Conservation (phyloP, 2,113 vertebrate species). For the Acinonyx jubatus region DNA sequence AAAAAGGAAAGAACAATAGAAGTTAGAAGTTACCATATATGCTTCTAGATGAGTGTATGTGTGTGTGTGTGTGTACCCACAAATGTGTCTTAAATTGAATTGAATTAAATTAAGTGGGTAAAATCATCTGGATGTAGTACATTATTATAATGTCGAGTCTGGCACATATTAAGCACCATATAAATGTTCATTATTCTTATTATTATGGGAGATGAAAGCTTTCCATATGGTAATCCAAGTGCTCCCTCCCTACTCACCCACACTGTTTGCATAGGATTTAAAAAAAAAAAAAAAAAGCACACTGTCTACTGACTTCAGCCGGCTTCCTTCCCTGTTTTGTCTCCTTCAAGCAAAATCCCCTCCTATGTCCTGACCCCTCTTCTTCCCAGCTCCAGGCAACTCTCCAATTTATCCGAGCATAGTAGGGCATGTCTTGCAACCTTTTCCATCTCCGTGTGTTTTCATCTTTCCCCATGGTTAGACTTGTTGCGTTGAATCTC, state of each 20-base stretch:
- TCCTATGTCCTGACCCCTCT: no score
- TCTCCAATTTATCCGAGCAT: neutral
- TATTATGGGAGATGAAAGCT: neutral
- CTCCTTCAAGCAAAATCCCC: no score
- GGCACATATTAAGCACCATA: neutral
- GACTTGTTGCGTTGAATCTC: neutral
- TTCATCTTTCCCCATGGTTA: neutral
- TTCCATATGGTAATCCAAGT: neutral
- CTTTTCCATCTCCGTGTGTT: neutral
- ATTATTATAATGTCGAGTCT: neutral
- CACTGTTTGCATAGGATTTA: neutral
- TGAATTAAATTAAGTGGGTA: slow-evolving; percentile 34
- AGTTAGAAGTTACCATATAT: neutral
- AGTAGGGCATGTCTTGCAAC: neutral
- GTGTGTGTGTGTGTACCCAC: neutral
- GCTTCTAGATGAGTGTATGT: neutral
- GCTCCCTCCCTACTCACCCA: neutral
- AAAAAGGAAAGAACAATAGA: neutral
- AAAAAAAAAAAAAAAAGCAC: neutral
- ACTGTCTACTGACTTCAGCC: neutral
- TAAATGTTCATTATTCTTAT: slow-evolving; percentile 14
- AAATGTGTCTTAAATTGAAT: neutral
- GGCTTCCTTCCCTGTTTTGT: neutral
- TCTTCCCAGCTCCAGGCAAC: neutral
- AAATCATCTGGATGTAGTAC: neutral